phyloP scores from a whole-genome alignment of 2,113 vertebrate species.

The Benitochromis conjunctus region DNA sequence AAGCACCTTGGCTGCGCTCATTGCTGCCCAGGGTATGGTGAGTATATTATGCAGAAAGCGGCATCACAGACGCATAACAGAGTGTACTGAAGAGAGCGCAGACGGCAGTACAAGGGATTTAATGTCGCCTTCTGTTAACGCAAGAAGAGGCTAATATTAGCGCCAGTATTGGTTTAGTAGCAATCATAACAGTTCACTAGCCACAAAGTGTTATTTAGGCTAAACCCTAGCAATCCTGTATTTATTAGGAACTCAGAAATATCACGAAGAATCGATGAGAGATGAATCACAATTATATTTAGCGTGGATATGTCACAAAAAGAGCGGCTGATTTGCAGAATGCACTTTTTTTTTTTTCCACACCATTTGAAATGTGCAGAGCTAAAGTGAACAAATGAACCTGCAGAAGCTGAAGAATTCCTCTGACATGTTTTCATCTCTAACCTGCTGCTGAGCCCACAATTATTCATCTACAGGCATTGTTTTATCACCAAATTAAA shows the following conservation, averaged over 20 bases:
- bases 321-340: too few species aligned
- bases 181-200: background rate
- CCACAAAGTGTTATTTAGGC: background rate
- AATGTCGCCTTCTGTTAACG: background rate
- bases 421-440: background rate
- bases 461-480: background rate
- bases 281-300: background rate
- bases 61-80: background rate
- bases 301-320: background rate
- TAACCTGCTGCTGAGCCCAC: background rate
- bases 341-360: too few species aligned
- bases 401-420: background rate
- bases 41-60: conserved; percentile 48
- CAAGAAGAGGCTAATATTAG: background rate
- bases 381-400: too few species aligned
- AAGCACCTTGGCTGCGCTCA: conserved; percentile 89
- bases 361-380: too few species aligned
- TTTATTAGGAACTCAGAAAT: background rate
- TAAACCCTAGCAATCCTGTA: background rate
- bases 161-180: background rate
- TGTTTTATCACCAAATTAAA: background rate
- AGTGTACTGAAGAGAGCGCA: background rate
- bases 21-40: conserved; percentile 93
- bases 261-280: background rate
- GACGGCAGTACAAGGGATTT: background rate